Conservation (phyloP, 2,797 vertebrate genomes). For the Acrocephalus scirpaceus region DNA sequence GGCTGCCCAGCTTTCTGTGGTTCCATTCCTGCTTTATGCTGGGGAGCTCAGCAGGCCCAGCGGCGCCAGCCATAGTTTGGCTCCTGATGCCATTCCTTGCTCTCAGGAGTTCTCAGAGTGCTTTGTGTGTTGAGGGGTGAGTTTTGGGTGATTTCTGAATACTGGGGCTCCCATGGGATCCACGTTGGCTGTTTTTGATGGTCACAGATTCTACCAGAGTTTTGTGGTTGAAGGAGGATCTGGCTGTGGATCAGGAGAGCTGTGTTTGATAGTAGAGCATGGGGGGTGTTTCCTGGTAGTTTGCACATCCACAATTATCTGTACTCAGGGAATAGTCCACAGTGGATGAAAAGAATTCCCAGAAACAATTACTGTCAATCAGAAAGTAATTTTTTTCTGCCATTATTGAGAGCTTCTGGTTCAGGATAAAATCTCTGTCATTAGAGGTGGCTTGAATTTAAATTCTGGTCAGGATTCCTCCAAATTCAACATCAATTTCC, state of each 20-base stretch:
- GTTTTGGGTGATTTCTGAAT: neutral
- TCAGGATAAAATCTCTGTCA: neutral
- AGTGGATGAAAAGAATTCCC: neutral
- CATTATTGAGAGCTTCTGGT: neutral
- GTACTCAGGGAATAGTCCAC: neutral
- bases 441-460: neutral
- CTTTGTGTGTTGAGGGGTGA: neutral
- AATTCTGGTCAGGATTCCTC: neutral
- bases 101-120: neutral
- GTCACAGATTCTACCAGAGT: neutral
- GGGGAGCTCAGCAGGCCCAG: neutral
- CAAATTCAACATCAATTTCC: neutral
- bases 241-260: neutral
- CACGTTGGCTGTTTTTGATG: neutral
- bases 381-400: neutral
- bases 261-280: neutral
- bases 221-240: neutral
- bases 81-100: neutral
- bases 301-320: neutral
- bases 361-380: neutral
- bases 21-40: fast-evolving
- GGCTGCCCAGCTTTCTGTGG: neutral
- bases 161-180: fast-evolving
- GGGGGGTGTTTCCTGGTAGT: neutral
- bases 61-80: fast-evolving